These are phyloP conservation scores for Chrysolina oricalcia DNA, from an alignment of 2,888 invertebrate genomes.

Conservation along the genomic window DNA sequence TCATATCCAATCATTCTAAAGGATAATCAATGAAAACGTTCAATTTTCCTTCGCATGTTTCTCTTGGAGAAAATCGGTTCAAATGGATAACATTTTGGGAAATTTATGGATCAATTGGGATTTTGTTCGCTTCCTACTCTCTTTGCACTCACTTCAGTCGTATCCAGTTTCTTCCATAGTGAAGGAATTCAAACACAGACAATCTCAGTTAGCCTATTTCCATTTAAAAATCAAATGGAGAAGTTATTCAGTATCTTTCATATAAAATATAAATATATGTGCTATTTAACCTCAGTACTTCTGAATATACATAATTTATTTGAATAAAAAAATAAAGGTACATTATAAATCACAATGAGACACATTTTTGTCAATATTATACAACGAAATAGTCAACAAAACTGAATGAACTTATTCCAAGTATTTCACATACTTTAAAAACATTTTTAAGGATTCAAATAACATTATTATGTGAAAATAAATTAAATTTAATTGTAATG, in stretches of 20 bases:
- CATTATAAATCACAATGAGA: neutral
- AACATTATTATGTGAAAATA: too few relatives aligned
- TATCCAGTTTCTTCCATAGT: too few relatives aligned
- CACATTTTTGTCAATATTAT: constrained; percentile 4
- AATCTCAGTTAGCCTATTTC: neutral
- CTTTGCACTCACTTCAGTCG: too few relatives aligned
- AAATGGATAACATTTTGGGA: too few relatives aligned
- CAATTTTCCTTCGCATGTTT: too few relatives aligned
- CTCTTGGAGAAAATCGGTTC: too few relatives aligned
- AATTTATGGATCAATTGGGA: too few relatives aligned
- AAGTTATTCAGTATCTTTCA: constrained; percentile 3
- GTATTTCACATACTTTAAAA: neutral
- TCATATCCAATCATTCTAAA: too few relatives aligned
- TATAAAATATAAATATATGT: neutral
- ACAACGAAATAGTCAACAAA: neutral
- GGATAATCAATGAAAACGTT: too few relatives aligned
- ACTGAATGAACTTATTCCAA: neutral
- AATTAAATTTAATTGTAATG: too few relatives aligned
- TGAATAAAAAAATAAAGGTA: neutral
- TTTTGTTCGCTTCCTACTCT: too few relatives aligned
- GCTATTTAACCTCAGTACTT: constrained; percentile 1
- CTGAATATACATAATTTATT: neutral
- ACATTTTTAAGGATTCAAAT: neutral
- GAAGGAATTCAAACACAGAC: neutral
- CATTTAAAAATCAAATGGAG: neutral